A percentile compares a stretch with the other conserved stretches of the same genome.
These are phyloP conservation scores for Mactromeris polynyma DNA, from an alignment of 2,888 invertebrate species.

Conservation along the genomic window DNA sequence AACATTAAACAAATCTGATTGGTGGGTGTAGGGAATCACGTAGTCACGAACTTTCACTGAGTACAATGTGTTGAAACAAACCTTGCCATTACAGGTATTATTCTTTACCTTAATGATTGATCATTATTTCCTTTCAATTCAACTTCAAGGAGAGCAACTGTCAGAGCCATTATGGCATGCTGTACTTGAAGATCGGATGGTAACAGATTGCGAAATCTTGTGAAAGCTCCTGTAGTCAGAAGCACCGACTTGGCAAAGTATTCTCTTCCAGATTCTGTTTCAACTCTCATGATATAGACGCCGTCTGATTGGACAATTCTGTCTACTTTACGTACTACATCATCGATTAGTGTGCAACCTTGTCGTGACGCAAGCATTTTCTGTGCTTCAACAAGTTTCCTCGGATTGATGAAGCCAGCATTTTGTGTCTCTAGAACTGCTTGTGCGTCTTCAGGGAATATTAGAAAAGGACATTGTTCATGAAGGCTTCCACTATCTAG, in stretches of 20 bases:
- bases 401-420: conserved; percentile 73
- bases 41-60: no score
- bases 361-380: conserved; percentile 57
- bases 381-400: conserved; percentile 68
- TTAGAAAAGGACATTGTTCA: conserved; percentile 56
- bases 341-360: conserved; percentile 69
- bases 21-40: no score
- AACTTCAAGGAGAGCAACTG: conserved; percentile 65
- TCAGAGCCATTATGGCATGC: conserved; percentile 43
- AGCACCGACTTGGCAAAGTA: conserved; percentile 62
- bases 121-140: conserved; percentile 7
- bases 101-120: conserved; percentile 56
- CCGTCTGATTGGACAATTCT: conserved; percentile 41
- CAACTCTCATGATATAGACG: conserved; percentile 52
- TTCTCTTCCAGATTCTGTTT: conserved; percentile 59
- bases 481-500: conserved; percentile 1
- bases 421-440: conserved; percentile 44
- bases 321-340: conserved; percentile 60
- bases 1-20: no score
- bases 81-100: no score
- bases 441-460: conserved; percentile 45
- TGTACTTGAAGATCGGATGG: conserved; percentile 46
- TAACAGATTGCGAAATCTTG: conserved; percentile 60
- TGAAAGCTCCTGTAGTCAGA: conserved; percentile 73
- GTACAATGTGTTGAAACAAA: no score